These are phyloP conservation scores for Prinia subflava DNA, from an alignment of 2,113 vertebrate genomes.

Conservation along the genomic window DNA sequence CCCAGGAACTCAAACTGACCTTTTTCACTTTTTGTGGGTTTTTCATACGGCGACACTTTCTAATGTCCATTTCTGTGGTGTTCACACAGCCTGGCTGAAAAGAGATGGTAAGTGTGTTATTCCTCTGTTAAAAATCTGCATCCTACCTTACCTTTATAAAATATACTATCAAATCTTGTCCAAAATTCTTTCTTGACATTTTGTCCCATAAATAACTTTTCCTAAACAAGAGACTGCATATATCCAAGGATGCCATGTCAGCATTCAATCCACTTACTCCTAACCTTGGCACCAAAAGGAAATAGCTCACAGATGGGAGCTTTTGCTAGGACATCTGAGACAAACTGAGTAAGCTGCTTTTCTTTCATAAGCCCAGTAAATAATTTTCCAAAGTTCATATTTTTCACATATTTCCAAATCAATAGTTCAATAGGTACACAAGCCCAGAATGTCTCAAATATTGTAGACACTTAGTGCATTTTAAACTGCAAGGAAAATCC, in stretches of 20 bases:
- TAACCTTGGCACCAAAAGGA: background rate
- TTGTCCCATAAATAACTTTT: background rate
- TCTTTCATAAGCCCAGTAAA: background rate
- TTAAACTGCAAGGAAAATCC: background rate
- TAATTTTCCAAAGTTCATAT: background rate
- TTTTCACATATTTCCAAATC: background rate
- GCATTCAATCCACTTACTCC: background rate
- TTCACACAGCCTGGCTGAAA: slow-evolving; percentile 94
- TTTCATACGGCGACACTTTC: slow-evolving; percentile 93
- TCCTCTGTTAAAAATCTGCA: background rate
- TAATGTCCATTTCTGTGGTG: slow-evolving; percentile 98
- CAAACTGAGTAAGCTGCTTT: background rate
- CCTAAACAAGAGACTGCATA: background rate
- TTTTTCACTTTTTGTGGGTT: slow-evolving; percentile 96
- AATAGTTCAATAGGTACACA: background rate
- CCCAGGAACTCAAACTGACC: slow-evolving; percentile 62
- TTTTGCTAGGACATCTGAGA: background rate
- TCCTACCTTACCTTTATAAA: background rate
- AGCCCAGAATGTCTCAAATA: background rate
- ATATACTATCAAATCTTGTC: background rate
- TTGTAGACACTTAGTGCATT: background rate
- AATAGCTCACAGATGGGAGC: background rate
- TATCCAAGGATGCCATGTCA: background rate
- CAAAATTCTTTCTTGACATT: background rate
- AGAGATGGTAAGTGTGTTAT: background rate